Evolutionary conservation across 2,113 vertebrate species (phyloP), one percentile per base, ranked within the genome.

Genomic region (Lanius collurio): DNA sequence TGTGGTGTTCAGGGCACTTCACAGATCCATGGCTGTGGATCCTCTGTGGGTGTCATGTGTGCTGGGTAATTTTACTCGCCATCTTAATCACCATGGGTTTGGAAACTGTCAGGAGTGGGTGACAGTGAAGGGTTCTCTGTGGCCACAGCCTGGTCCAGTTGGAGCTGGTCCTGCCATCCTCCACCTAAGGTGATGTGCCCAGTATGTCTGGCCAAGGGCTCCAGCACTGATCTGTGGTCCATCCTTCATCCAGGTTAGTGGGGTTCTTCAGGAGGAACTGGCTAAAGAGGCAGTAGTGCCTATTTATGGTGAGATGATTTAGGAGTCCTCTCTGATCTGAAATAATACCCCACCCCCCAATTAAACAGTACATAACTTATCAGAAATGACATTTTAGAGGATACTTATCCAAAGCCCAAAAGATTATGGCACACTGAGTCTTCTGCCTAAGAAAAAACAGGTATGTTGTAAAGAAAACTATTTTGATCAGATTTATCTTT

Each of bases 131-230:
- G 30, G 47, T 8, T 20, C 39, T 47, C 7, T 0, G 4, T 53
- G 68, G 53, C 23, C 4, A 4, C 39, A 75, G 70, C 39, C 81
- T 75, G n/a, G 21, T 35, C 39, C 49, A n/a, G 26, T 28, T 11
- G 7, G 71, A 47, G 63, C 71, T 76, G 76, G 10, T 12, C 53
- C 20, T 89, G 76, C 71, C 8, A 4, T 56, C 5, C 55, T 23
- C 9, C 3, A 3, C 24, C 46, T 7, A 2, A 56, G 30, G 41
- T 0, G 2, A 4, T 24, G 16, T 37, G 47, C 12, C 31, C 15
- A 13, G 50, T 8, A 7, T 15, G 30, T 20, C 10, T 50, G 55
- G 41, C 37, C 0, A 3, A 23, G 28, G 30, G 23, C 19, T 37
- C 15, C 75, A 70, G 39, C 47, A 1, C 41, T 49, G 11, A 14